These are phyloP conservation scores for Holothuria glaberrima DNA, from an alignment of 35 echinoderm and acorn worm species.

Conservation along the genomic window DNA sequence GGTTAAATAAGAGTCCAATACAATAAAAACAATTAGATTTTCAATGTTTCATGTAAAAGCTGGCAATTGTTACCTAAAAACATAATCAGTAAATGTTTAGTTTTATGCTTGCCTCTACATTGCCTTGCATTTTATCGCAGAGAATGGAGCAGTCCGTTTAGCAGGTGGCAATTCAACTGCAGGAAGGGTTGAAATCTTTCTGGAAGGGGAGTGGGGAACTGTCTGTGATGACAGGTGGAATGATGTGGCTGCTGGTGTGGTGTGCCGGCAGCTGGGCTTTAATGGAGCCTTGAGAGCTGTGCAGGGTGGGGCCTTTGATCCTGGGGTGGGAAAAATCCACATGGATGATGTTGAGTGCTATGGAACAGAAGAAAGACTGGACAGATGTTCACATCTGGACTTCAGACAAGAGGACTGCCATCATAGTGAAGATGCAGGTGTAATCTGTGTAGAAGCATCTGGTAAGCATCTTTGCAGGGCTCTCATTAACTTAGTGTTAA, in stretches of 20 bases:
- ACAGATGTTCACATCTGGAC: not conserved
- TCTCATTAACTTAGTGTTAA: too few relatives aligned
- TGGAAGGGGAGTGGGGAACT: conserved; percentile 12
- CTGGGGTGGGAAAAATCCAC: conserved; percentile 18
- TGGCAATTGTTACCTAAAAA: too few relatives aligned
- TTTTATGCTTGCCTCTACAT: too few relatives aligned
- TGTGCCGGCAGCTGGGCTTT: conserved; percentile 44
- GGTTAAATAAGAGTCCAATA: too few relatives aligned
- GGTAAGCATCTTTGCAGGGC: too few relatives aligned
- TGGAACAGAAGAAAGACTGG: conserved; percentile 25
- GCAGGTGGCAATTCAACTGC: not conserved
- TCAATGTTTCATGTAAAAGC: too few relatives aligned
- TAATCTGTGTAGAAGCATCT: not conserved
- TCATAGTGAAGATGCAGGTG: conserved; percentile 65
- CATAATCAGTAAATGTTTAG: too few relatives aligned
- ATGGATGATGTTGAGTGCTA: conserved; percentile 40
- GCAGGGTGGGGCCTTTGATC: not conserved
- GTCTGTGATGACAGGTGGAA: conserved; percentile 55
- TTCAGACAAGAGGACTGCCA: conserved; percentile 16
- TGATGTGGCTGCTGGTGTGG: conserved; percentile 24
- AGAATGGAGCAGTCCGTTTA: not conserved
- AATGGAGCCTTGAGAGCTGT: not conserved
- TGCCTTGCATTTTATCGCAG: not conserved
- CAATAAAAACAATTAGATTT: too few relatives aligned
- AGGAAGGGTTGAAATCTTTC: conserved; percentile 11